Conservation (phyloP, 2,888 invertebrate species). For the Tricholauxania praeusta region DNA sequence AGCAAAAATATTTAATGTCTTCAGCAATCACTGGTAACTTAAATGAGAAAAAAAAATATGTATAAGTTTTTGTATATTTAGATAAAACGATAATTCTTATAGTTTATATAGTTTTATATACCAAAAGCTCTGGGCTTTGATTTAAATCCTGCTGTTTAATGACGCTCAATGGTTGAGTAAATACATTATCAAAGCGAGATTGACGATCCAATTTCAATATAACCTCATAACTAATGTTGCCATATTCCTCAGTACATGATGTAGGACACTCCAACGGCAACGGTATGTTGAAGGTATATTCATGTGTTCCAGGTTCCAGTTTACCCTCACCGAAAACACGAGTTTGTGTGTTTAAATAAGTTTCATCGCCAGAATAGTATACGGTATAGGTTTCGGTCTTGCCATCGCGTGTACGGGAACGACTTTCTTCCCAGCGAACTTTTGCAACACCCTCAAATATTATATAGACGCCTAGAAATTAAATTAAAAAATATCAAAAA, state of each 20-base stretch:
- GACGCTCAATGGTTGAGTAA: conserved; percentile 73
- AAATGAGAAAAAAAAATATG: conserved; percentile 34
- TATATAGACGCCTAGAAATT: conserved; percentile 31
- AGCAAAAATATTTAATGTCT: conserved; percentile 48
- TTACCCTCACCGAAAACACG: conserved; percentile 42
- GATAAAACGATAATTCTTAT: conserved; percentile 59
- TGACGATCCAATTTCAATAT: conserved; percentile 82
- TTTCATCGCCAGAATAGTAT: conserved; percentile 44
- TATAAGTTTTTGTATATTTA: conserved; percentile 67
- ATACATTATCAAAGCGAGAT: conserved; percentile 74
- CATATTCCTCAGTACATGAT: conserved; percentile 76
- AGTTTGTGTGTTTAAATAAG: conserved; percentile 46
- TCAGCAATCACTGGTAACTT: conserved; percentile 49
- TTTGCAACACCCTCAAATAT: conserved; percentile 51
- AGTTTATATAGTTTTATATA: too few species aligned
- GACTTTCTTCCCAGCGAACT: conserved; percentile 49
- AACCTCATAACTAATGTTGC: conserved; percentile 80
- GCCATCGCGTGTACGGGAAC: background rate
- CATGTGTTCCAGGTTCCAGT: conserved; percentile 47
- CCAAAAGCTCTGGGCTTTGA: conserved; percentile 74
- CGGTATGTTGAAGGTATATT: conserved; percentile 50
- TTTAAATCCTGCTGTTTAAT: conserved; percentile 84
- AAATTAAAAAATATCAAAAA: too few species aligned
- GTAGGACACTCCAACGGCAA: conserved; percentile 51
- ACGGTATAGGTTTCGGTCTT: background rate